Conservation (phyloP, 2,113 vertebrate species). For the Strix uralensis region DNA sequence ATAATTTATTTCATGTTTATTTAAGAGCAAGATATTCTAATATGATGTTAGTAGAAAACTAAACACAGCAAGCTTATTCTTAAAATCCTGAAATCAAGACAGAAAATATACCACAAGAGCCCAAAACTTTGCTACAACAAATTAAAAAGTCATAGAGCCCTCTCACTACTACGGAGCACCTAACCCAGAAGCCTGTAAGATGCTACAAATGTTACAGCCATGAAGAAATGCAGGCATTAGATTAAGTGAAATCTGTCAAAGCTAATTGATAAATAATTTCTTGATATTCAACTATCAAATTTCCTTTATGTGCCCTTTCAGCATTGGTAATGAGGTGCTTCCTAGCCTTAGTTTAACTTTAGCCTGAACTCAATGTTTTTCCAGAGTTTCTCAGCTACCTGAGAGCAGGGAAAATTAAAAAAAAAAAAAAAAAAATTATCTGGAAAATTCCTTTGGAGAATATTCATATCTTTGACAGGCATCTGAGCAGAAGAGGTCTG, state of each 20-base stretch:
- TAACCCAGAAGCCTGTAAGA: neutral
- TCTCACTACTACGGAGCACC: neutral
- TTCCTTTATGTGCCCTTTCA: neutral
- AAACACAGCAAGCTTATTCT: neutral
- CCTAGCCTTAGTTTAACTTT: neutral
- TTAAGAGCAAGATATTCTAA: neutral
- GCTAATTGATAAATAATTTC: neutral
- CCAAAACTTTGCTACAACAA: neutral
- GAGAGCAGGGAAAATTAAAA: neutral
- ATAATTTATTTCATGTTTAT: neutral
- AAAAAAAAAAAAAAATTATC: neutral
- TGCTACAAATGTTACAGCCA: neutral
- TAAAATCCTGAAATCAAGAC: neutral
- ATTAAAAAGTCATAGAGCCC: neutral
- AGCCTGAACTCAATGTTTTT: neutral
- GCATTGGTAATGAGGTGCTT: neutral
- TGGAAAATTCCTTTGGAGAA: neutral
- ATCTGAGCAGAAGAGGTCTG: neutral
- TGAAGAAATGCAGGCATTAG: neutral
- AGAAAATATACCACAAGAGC: neutral
- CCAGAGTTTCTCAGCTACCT: neutral
- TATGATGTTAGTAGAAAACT: neutral
- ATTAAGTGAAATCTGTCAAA: neutral
- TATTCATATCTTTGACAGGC: neutral
- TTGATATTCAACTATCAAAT: neutral